Conservation (phyloP, 2,797 vertebrate genomes). For the Sebastes vulpes region DNA sequence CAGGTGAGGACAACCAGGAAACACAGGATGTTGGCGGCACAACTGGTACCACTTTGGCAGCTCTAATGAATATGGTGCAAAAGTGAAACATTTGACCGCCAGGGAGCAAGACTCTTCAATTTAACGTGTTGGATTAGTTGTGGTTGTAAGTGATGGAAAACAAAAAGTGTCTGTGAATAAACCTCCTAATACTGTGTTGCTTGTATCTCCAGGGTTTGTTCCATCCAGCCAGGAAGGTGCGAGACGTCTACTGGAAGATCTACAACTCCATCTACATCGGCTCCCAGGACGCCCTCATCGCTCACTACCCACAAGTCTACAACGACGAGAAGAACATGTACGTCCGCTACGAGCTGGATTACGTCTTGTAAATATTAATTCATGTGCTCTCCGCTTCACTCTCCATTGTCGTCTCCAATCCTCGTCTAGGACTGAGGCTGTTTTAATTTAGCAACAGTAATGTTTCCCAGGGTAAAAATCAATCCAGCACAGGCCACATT, state of each 20-base stretch:
- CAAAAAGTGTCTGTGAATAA: background rate
- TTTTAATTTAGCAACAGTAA: conserved; percentile 55
- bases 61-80: background rate
- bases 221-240: conserved; percentile 97
- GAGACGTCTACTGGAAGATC: conserved; percentile 99
- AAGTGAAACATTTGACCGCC: background rate
- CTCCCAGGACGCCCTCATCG: conserved; percentile 97
- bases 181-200: background rate
- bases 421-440: conserved; percentile 34
- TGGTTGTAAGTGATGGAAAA: background rate
- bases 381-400: background rate
- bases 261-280: conserved; percentile 99
- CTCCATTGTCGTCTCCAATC: background rate
- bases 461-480: conserved; percentile 32
- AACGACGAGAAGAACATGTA: conserved; percentile 98
- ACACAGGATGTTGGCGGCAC: too few relatives aligned
- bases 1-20: conserved; percentile 84
- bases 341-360: conserved; percentile 97
- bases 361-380: conserved; percentile 90
- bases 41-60: background rate
- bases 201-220: conserved; percentile 90
- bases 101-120: background rate
- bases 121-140: accelerated
- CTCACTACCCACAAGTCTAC: conserved; percentile 98
- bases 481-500: conserved; percentile 8